These are phyloP conservation scores for Peromyscus californicus DNA, from an alignment of 2,113 vertebrate genomes.

Conservation along the genomic window DNA sequence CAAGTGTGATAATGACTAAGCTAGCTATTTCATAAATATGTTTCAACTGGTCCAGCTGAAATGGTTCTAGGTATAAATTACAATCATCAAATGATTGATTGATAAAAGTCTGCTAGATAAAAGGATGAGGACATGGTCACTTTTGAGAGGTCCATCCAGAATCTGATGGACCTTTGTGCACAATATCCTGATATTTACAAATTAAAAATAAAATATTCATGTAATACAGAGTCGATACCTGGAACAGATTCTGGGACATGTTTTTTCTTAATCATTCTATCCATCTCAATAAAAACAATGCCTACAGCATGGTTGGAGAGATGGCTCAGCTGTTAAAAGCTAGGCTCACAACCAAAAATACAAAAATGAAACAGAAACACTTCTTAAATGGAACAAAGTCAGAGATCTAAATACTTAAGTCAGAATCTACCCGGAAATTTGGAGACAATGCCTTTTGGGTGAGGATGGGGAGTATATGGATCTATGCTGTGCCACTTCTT, in stretches of 20 bases:
- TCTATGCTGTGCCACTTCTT: neutral
- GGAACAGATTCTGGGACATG: neutral
- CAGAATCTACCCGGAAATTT: neutral
- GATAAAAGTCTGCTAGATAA: neutral
- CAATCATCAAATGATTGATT: neutral
- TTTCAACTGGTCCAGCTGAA: neutral
- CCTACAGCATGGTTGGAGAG: neutral
- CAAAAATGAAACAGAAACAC: neutral
- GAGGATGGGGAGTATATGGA: neutral
- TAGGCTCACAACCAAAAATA: neutral
- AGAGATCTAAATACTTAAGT: neutral
- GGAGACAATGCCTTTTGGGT: neutral
- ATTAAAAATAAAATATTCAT: neutral
- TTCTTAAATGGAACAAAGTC: constrained; percentile 31
- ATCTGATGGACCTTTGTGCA: neutral
- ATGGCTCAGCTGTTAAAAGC: neutral
- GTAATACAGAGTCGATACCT: neutral
- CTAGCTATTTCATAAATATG: neutral
- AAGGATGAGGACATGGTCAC: neutral
- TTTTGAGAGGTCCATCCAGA: neutral
- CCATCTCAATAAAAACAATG: neutral
- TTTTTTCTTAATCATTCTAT: neutral
- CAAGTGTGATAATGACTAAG: neutral
- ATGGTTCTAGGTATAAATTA: neutral
- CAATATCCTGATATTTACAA: neutral